Base-by-base conservation (phyloP, 2,797 vertebrate species). In the Benthosema pterotum region DNA sequence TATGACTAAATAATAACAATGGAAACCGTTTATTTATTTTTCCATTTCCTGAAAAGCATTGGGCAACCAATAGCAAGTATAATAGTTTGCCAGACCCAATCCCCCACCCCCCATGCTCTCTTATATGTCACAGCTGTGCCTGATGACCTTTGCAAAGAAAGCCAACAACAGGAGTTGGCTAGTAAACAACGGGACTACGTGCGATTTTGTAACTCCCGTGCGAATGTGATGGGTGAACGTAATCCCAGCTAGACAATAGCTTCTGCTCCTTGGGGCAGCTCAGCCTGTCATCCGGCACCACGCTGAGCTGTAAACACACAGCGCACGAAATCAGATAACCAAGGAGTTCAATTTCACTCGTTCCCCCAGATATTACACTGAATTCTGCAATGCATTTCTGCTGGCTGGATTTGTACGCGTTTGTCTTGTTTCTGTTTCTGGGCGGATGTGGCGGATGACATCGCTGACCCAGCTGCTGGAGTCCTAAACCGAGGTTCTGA, bases 171-270 rank as follows among this genome's bases (percentile, higher is more conserved):
- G 59, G 67, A 75, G 77, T 57, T 58, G 57, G 59, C 61, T 19
- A 57, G 74, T 73, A 77, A 88, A 86, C 81, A 83, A 77, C 79
- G 70, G 67, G 1, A 16, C 49, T 66, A 84, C 63, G 74, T 81
- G 83, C 84, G 72, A 62, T 82, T 85, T 74, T 0, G 42, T 75
- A 56, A 73, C 54, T 63, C 52, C 72, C 70, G 66, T 79, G 71
- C 63, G 72, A 80, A 70, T 72, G 72, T 38, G 65, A 79, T 63
- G 77, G 78, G 78, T 77, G 74, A 57, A 68, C 80, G 74, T 74
- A 83, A 88, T 82, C 83, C 77, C 67, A 28, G 62, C 52, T 59
- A 72, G 83, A 89, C 88, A 90, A 87, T 78, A 72, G 67, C 70
- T 32, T 57, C 64, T 52, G 65, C 78, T 75, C 83, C 80, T 85